A percentile compares a stretch with the other conserved stretches of the same genome.
Evolutionary conservation across 2,888 invertebrate genomes (phyloP).

Genomic region (Calameuta filiformis): DNA sequence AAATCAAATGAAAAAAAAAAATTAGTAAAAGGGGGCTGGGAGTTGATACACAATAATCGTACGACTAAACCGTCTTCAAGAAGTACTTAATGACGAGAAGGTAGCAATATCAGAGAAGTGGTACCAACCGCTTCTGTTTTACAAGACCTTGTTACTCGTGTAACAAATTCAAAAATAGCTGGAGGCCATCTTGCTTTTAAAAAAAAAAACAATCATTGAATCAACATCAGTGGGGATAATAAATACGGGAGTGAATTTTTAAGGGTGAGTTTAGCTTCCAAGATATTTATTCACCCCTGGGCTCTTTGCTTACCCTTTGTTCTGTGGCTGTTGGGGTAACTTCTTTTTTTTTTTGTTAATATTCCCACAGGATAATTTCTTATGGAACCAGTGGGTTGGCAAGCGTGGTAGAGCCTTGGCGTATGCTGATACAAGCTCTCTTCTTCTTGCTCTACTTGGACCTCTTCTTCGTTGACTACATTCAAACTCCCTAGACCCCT

Average conservation of each 20-base stretch:
- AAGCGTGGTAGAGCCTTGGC: not conserved
- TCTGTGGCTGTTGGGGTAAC: not conserved
- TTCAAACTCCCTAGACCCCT: not conserved
- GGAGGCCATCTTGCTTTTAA: not conserved
- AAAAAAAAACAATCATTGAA: not conserved
- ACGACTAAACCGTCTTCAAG: not conserved
- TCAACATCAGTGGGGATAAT: not conserved
- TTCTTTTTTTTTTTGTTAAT: not conserved
- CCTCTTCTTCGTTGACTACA: not conserved
- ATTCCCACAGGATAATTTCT: not conserved
- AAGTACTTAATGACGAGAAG: not conserved
- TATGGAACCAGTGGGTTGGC: not conserved
- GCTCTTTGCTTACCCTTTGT: not conserved
- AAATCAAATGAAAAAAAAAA: not conserved
- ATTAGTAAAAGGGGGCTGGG: not conserved
- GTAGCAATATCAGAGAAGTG: not conserved
- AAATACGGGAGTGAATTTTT: not conserved
- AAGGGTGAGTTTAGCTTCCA: not conserved
- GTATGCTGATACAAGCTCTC: not conserved
- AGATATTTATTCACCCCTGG: not conserved
- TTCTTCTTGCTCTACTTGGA: not conserved
- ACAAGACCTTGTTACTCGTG: not conserved
- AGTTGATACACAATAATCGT: not conserved
- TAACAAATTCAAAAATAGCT: not conserved
- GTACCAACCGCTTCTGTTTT: not conserved